Evolutionary conservation across 2,797 vertebrate genomes (phyloP).

Genomic region (Mormyrus proboscirostris): DNA sequence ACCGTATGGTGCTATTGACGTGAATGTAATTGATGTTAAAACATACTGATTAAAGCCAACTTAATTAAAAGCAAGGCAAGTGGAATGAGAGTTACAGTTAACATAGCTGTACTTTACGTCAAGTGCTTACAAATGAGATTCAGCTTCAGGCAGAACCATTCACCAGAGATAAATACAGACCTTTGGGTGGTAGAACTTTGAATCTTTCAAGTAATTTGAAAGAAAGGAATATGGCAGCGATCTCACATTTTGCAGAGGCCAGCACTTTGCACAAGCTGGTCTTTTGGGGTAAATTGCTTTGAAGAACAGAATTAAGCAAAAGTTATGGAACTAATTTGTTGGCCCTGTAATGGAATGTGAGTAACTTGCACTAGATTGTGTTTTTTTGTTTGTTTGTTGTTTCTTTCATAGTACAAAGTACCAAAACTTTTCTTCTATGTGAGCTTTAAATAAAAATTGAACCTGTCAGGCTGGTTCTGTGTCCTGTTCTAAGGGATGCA

Average conservation of each 20-base stretch:
- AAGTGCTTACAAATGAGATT: conserved; percentile 28
- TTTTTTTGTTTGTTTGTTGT: conserved; percentile 7
- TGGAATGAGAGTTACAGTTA: not conserved
- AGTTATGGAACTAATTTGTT: conserved; percentile 44
- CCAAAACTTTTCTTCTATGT: conserved; percentile 33
- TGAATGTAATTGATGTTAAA: not conserved
- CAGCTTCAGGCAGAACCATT: conserved; percentile 41
- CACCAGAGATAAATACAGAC: conserved; percentile 54
- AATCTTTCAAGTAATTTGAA: conserved; percentile 56
- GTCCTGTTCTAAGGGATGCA: conserved; percentile 49
- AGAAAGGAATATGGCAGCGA: conserved; percentile 41
- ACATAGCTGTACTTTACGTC: not conserved
- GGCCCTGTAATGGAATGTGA: conserved; percentile 32
- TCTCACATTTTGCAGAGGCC: conserved; percentile 43
- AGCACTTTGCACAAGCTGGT: conserved; percentile 34
- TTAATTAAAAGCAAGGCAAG: not conserved
- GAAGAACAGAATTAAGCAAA: conserved; percentile 44
- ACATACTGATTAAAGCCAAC: not conserved
- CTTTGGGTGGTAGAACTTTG: conserved; percentile 42
- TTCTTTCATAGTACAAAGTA: not conserved
- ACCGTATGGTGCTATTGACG: not conserved
- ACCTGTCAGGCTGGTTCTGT: conserved; percentile 42
- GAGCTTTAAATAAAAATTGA: conserved; percentile 35
- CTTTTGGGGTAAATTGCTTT: conserved; percentile 40
- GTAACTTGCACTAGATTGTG: conserved; percentile 34